Conservation (phyloP, 2,113 vertebrate genomes). For the Takifugu bimaculatus region DNA sequence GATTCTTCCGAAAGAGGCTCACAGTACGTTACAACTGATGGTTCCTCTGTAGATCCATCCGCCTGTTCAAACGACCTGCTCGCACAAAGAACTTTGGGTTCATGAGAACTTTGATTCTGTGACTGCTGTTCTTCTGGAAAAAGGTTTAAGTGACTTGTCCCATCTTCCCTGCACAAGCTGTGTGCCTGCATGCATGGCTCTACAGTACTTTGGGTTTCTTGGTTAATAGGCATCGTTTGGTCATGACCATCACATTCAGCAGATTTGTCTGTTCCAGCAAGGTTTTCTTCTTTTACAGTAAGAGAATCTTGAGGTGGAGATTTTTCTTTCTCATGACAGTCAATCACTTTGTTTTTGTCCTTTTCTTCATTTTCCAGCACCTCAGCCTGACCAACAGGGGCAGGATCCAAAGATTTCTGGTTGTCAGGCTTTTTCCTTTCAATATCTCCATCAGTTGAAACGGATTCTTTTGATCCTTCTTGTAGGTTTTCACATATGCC, state of each 20-base stretch:
- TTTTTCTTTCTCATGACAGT: constrained; percentile 1
- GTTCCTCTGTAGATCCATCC: neutral
- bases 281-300: neutral
- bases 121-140: no score
- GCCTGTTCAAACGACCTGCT: neutral
- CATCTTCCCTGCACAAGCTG: constrained; percentile 7
- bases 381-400: constrained; percentile 7
- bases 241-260: neutral
- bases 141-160: neutral
- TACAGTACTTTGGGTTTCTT: no score
- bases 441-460: neutral
- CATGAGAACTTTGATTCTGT: no score
- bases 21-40: no score
- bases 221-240: neutral
- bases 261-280: neutral
- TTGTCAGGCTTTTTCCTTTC: constrained; percentile 9
- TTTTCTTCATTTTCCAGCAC: constrained; percentile 6
- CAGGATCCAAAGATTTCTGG: neutral
- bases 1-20: no score
- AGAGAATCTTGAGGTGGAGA: neutral
- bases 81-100: neutral
- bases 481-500: neutral
- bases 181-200: constrained; percentile 4
- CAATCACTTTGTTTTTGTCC: neutral
- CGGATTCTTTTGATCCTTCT: neutral